Evolutionary conservation across 2,797 vertebrate genomes (phyloP), one percentile per base, ranked within the genome.

Genomic region (Acanthurus leucopareius): DNA sequence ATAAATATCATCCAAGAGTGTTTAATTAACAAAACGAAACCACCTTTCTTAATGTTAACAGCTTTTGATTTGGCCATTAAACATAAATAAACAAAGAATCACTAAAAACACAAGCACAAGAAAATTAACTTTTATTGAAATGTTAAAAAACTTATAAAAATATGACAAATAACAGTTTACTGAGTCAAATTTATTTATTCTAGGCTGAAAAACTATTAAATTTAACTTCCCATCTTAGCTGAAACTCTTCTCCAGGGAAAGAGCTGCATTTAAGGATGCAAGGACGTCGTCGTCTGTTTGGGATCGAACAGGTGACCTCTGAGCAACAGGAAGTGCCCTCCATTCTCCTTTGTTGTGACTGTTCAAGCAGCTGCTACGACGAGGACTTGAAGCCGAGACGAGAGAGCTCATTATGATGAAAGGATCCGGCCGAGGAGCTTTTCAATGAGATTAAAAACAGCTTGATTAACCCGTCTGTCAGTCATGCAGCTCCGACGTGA

Each of bases 381-480:
- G 38, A 61, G 57, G 42, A 54, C 78, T 68, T 58, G 45, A 67
- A 70, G 60, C 65, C 65, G 69, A 69, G 47, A 44, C 2, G 2
- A 64, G 75, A 53, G 61, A 73, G 66, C 73, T 87, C 78, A 73
- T 90, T 82, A 85, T 69, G 76, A 82, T 82, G 73, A 82, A 25
- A 69, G 52, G 59, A 77, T 59, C 38, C 17, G 3, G 67, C 51
- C 4, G 1, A 25, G 59, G 77, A 67, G 77, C 76, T 75, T 78
- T 59, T 73, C 75, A 62, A 19, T 49, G 0, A 84, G 84, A 90
- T 88, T 85, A 87, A 75, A 84, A 75, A 77, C 75, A 52, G 58
- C 57, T 75, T 85, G 64, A 88, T 82, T 75, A 79, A 79, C 75
- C 72, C 6, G 49, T 64, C 73, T 59, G 79, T 75, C 80, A 53